Percentiles rank a stretch among this genome's conserved stretches.
These are phyloP conservation scores for Antrozous pallidus DNA, from an alignment of 2,797 vertebrate species.

Conservation along the genomic window DNA sequence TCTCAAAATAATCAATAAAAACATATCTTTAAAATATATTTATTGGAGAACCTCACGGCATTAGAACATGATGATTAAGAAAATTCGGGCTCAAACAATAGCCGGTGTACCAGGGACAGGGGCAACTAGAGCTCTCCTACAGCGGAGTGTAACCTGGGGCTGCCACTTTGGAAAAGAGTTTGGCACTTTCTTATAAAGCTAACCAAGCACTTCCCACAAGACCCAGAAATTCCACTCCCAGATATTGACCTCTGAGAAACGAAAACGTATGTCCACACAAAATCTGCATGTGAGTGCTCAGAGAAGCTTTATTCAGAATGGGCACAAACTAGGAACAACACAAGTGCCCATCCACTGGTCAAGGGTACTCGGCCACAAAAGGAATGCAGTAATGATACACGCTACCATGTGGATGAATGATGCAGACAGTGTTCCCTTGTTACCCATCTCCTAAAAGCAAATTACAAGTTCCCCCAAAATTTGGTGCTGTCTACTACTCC, in stretches of 20 bases:
- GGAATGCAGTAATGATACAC: accelerated
- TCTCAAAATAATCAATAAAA: too few species aligned
- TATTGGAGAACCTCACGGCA: background rate
- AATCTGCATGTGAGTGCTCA: background rate
- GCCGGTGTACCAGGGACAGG: background rate
- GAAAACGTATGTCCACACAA: background rate
- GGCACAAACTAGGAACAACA: background rate
- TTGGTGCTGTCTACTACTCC: background rate
- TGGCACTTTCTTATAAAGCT: background rate
- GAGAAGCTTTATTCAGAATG: background rate
- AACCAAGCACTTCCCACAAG: background rate
- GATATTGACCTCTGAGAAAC: background rate
- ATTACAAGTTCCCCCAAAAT: background rate
- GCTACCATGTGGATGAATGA: background rate
- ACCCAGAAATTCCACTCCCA: background rate
- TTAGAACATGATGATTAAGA: background rate
- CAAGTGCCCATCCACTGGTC: background rate
- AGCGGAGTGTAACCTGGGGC: background rate
- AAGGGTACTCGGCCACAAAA: background rate
- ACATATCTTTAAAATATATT: too few species aligned
- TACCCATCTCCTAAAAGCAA: background rate
- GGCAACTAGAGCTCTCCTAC: accelerated
- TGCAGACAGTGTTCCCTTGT: background rate
- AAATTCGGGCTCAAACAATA: background rate
- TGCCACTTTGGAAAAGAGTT: background rate